phyloP scores from a whole-genome alignment of 2,888 invertebrate genomes.

The Hyposoter dolosus region DNA sequence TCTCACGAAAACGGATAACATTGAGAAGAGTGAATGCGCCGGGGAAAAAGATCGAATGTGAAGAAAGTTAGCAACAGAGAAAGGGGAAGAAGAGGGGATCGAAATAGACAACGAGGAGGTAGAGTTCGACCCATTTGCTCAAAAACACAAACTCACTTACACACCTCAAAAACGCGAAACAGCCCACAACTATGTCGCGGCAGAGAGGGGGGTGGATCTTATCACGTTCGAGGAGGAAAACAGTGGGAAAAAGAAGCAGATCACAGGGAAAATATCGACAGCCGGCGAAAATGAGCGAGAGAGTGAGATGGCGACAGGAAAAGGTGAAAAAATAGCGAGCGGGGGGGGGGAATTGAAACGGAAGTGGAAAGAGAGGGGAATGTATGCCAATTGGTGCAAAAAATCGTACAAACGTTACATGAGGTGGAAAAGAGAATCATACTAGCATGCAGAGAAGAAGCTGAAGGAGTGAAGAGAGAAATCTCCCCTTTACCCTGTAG shows the following conservation, averaged over 20 bases:
- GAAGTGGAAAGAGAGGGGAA: no score
- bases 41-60: background rate
- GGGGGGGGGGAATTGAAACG: background rate
- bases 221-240: background rate
- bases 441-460: background rate
- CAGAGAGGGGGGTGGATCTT: background rate
- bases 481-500: background rate
- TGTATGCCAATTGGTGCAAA: no score
- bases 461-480: background rate
- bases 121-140: background rate
- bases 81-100: background rate
- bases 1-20: background rate
- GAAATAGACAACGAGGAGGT: background rate
- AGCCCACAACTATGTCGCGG: background rate
- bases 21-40: background rate
- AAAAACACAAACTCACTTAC: background rate
- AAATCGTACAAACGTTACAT: background rate
- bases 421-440: background rate
- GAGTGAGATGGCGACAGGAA: background rate
- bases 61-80: background rate
- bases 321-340: background rate
- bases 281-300: background rate
- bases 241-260: background rate
- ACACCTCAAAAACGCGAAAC: background rate
- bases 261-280: background rate